A percentile compares a stretch with the other conserved stretches of the same genome.
Evolutionary conservation across 2,797 vertebrate species (phyloP).

Genomic region (Syndactyla subalaris): DNA sequence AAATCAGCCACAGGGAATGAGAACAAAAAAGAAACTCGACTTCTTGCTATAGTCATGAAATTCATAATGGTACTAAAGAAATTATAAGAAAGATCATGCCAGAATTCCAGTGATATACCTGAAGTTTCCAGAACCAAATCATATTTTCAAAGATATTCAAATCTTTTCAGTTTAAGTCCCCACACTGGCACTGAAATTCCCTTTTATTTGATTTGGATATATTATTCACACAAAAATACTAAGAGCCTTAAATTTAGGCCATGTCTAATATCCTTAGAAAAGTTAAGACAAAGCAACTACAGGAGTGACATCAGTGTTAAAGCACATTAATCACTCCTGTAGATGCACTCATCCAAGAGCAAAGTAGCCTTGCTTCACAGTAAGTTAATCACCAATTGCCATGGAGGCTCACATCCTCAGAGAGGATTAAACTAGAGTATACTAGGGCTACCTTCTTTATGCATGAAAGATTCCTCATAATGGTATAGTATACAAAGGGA

Average conservation of each 20-base stretch:
- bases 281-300: not conserved
- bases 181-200: not conserved
- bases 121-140: not conserved
- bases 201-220: not conserved
- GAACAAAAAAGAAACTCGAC: not conserved
- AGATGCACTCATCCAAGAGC: not conserved
- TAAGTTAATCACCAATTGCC: not conserved
- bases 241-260: not conserved
- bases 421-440: not conserved
- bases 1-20: not conserved
- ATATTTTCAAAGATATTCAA: not conserved
- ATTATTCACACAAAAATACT: not conserved
- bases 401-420: not conserved
- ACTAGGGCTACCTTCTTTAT: not conserved
- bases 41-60: not conserved
- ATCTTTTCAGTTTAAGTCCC: not conserved
- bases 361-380: not conserved
- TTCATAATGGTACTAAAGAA: not conserved
- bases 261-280: not conserved
- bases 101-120: not conserved
- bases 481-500: not conserved
- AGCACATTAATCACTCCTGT: not conserved
- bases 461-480: not conserved
- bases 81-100: not conserved
- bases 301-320: not conserved